Percentiles rank a stretch among this genome's conserved stretches.
Conservation (phyloP, 2,113 vertebrate genomes). For the Platysternon megacephalum region DNA sequence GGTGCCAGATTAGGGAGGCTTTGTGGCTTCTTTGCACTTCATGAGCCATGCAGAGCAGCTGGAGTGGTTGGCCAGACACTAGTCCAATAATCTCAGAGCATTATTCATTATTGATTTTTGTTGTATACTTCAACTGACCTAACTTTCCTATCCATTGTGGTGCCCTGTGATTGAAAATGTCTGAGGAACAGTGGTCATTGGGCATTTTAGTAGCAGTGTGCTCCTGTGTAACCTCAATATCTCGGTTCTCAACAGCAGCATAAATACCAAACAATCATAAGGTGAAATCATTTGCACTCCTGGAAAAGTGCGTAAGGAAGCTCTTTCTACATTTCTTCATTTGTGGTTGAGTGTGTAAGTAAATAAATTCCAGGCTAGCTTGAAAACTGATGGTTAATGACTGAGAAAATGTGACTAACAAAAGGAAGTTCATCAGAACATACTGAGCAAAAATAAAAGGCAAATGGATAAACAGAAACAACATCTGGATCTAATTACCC, state of each 20-base stretch:
- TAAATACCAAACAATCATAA: background rate
- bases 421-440: background rate
- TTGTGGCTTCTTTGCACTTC: background rate
- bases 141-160: background rate
- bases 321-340: accelerated
- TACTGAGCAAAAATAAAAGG: background rate
- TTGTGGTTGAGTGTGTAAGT: background rate
- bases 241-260: background rate
- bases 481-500: constrained; percentile 40
- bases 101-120: background rate
- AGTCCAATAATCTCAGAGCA: background rate
- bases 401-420: background rate
- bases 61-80: background rate
- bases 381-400: background rate
- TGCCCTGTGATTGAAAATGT: background rate
- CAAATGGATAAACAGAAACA: constrained; percentile 6
- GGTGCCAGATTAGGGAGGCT: background rate
- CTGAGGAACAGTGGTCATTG: background rate
- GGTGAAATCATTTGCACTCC: background rate
- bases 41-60: background rate
- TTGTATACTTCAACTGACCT: background rate
- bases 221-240: too few species aligned
- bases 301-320: background rate
- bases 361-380: background rate
- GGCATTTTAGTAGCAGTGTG: background rate